phyloP scores from a whole-genome alignment of 92 coral and sea anemone species.

The Epizoanthus rinbou region DNA sequence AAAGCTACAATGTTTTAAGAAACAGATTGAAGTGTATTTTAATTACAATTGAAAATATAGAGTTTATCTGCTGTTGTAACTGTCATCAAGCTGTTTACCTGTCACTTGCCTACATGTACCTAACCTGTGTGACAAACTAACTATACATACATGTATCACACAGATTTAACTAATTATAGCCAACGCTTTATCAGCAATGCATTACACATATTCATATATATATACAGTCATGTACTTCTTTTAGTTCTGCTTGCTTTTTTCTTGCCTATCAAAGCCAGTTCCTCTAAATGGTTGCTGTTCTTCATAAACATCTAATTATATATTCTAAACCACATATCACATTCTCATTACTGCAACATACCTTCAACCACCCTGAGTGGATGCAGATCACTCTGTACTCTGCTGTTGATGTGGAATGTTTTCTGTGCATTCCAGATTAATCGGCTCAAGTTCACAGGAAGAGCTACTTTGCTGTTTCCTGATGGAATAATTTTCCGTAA shows the following conservation, averaged over 20 bases:
- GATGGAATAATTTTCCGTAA: constrained; percentile 90
- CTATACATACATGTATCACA: neutral
- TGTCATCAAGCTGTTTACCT: too few species aligned
- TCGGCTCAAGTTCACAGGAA: constrained; percentile 97
- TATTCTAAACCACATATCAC: neutral
- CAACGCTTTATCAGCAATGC: too few species aligned
- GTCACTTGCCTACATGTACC: neutral
- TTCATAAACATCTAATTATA: neutral
- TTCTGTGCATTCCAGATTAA: constrained; percentile 99
- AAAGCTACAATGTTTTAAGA: too few species aligned
- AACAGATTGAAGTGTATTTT: too few species aligned
- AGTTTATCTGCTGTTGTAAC: too few species aligned
- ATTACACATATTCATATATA: too few species aligned
- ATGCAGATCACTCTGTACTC: constrained; percentile 89
- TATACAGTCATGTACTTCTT: too few species aligned
- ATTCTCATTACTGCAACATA: neutral
- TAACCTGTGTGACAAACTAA: neutral
- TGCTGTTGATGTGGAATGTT: constrained; percentile 88
- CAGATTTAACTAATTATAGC: neutral
- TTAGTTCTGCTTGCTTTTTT: too few species aligned
- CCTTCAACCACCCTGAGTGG: constrained; percentile 97
- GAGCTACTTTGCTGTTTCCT: constrained; percentile 94
- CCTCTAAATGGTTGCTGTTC: neutral
- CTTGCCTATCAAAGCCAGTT: neutral
- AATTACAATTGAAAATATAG: too few species aligned